A percentile compares a stretch with the other conserved stretches of the same genome.
phyloP scores from a whole-genome alignment of 1,140 invertebrate genomes.

The Drosophila melanogaster region DNA sequence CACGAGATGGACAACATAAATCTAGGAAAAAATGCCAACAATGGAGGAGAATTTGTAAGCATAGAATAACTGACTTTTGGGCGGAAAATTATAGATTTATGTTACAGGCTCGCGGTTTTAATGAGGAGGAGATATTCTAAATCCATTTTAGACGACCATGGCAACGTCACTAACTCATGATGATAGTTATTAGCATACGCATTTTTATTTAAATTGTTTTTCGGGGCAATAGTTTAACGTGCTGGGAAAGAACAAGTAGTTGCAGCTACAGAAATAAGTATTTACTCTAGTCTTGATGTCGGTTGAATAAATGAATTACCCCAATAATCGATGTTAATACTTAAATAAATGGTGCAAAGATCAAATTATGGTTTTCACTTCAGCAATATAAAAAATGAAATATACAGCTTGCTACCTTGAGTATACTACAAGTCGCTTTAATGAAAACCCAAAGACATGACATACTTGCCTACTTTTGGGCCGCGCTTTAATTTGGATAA shows the following conservation, averaged over 20 bases:
- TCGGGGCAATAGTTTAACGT: conserved; percentile 71
- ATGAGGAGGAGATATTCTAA: conserved; percentile 64
- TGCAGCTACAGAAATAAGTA: conserved; percentile 39
- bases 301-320: conserved; percentile 27
- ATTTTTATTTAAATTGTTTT: conserved; percentile 38
- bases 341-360: conserved; percentile 30
- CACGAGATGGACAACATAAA: conserved; percentile 52
- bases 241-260: conserved; percentile 12
- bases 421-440: not conserved
- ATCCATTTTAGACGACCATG: conserved; percentile 12
- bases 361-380: not conserved
- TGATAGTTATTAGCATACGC: conserved; percentile 32
- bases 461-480: conserved; percentile 15
- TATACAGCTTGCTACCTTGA: not conserved
- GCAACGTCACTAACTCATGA: conserved; percentile 41
- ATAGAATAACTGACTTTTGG: not conserved
- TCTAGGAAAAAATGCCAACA: conserved; percentile 29
- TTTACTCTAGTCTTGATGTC: conserved; percentile 54
- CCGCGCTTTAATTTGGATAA: not conserved
- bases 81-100: conserved; percentile 8
- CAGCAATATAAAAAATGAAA: not conserved
- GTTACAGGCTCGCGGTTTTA: conserved; percentile 39
- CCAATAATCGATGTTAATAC: conserved; percentile 5
- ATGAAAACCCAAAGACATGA: not conserved
- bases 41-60: conserved; percentile 61